These are phyloP conservation scores for Drosophila greeni DNA, from an alignment of 2,888 invertebrate species.

Conservation along the genomic window DNA sequence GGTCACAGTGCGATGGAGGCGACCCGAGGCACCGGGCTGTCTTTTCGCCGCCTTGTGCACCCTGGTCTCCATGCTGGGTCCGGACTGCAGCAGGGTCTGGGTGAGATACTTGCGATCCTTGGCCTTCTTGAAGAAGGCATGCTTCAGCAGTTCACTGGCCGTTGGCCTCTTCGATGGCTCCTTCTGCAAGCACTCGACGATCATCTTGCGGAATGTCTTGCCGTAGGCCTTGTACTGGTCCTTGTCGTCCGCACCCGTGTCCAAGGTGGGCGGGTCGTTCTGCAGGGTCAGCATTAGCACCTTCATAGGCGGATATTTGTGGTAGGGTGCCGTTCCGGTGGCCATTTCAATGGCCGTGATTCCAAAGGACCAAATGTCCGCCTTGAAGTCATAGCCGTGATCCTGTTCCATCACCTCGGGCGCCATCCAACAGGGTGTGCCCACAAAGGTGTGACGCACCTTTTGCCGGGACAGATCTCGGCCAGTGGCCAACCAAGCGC, in stretches of 20 bases:
- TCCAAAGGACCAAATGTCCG: conserved; percentile 88
- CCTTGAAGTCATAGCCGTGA: conserved; percentile 99
- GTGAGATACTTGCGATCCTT: conserved; percentile 94
- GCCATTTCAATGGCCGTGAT: conserved; percentile 99
- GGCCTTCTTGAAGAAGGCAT: conserved; percentile 98
- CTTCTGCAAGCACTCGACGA: conserved; percentile 96
- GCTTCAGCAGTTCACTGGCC: conserved; percentile 96
- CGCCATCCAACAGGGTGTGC: conserved; percentile 99
- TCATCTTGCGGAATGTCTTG: conserved; percentile 98
- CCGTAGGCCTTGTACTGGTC: conserved; percentile 99
- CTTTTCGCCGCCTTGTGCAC: conserved; percentile 91
- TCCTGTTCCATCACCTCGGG: conserved; percentile 99
- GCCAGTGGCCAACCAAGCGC: conserved; percentile 97
- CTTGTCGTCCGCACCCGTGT: conserved; percentile 96
- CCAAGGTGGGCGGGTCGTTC: conserved; percentile 97
- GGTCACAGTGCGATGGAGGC: conserved; percentile 94
- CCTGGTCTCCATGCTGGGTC: conserved; percentile 92
- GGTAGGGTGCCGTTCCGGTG: conserved; percentile 98
- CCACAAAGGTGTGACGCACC: conserved; percentile 98
- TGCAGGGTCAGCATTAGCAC: conserved; percentile 98
- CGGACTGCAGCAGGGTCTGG: conserved; percentile 90
- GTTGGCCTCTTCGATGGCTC: conserved; percentile 96
- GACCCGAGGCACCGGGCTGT: conserved; percentile 91
- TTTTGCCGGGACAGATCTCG: conserved; percentile 95
- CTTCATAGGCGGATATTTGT: conserved; percentile 99